phyloP scores from a whole-genome alignment of 2,113 vertebrate species.

The Pteruthius melanotis region DNA sequence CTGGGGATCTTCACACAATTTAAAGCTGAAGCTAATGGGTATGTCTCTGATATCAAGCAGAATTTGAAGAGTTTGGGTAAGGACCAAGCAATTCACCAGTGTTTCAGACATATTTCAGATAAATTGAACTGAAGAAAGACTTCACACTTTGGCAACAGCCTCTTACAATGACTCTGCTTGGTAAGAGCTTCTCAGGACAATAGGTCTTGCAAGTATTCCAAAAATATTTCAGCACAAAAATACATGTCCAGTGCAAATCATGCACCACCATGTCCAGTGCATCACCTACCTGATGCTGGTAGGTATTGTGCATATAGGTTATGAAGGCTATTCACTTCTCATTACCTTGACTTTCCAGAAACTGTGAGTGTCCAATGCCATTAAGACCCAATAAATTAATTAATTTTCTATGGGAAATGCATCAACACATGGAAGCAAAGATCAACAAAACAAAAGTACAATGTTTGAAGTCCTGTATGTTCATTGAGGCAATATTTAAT shows the following conservation, averaged over 20 bases:
- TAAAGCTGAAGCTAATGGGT: neutral
- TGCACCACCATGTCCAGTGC: neutral
- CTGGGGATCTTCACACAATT: neutral
- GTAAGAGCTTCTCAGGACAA: neutral
- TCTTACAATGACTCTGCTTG: neutral
- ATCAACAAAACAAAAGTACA: neutral
- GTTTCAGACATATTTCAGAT: neutral
- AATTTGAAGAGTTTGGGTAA: neutral
- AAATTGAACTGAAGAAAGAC: neutral
- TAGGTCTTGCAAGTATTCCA: neutral
- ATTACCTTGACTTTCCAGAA: neutral
- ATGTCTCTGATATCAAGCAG: neutral
- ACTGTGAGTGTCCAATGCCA: neutral
- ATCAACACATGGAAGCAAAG: neutral
- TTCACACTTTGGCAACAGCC: neutral
- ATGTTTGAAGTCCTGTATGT: neutral
- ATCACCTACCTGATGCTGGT: neutral
- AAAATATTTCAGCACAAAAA: neutral
- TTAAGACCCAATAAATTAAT: neutral
- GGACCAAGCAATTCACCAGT: neutral
- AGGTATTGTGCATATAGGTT: neutral
- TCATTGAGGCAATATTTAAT: neutral
- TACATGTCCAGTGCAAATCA: neutral
- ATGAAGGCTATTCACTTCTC: neutral
- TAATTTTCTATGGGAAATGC: neutral